Evolutionary conservation across 2,113 vertebrate species (phyloP).

Genomic region (Serilophus lunatus): DNA sequence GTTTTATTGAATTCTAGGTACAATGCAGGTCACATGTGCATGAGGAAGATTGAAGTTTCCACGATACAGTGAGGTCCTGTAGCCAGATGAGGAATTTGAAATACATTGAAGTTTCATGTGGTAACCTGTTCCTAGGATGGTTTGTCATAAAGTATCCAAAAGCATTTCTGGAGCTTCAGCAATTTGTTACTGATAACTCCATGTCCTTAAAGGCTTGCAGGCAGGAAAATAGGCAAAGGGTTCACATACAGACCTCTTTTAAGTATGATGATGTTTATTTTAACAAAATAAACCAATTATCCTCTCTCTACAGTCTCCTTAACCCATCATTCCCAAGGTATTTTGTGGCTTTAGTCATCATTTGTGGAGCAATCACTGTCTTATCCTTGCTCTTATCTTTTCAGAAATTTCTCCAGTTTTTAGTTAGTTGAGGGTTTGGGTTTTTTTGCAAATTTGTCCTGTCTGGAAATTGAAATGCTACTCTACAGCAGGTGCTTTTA

Average conservation of each 20-base stretch:
- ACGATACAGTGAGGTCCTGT: not conserved
- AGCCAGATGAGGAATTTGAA: not conserved
- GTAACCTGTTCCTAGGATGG: not conserved
- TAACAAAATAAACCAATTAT: not conserved
- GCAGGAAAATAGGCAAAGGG: not conserved
- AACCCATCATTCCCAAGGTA: not conserved
- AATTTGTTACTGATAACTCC: not conserved
- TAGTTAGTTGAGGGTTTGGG: fast-evolving
- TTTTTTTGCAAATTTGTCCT: not conserved
- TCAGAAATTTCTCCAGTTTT: not conserved
- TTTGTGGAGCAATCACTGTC: not conserved
- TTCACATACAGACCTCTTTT: not conserved
- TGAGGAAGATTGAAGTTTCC: not conserved
- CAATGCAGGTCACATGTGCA: not conserved
- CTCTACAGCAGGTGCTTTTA: not conserved
- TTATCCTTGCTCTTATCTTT: not conserved
- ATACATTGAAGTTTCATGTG: not conserved
- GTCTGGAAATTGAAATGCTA: not conserved
- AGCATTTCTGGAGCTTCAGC: not conserved
- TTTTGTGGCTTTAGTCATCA: not conserved
- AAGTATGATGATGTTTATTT: not conserved
- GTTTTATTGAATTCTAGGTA: not conserved
- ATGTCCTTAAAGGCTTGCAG: not conserved
- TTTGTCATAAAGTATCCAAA: not conserved
- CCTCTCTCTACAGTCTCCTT: not conserved